Base-by-base conservation (phyloP, 1,140 invertebrate genomes). In the Macrotrachela quadricornifera region DNA sequence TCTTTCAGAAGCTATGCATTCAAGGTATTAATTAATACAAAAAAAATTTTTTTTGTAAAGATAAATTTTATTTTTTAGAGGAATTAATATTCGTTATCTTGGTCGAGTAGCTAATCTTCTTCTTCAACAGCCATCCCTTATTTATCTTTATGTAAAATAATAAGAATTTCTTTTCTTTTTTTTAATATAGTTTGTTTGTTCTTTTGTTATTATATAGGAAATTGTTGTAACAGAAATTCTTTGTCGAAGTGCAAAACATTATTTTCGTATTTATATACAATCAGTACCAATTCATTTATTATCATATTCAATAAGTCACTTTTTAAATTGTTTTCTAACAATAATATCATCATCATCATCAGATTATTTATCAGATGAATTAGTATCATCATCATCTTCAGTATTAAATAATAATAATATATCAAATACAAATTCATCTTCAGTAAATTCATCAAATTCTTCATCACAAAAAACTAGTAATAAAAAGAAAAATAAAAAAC, bases 81-180 rank as follows among this genome's bases (percentile, higher is more conserved):
- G 92, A 51, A 94, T 99, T 58, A 97, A 96, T 68, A 80, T 96
- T 52, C 77, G 92, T 37, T 99, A 99, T 67, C 74, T 97, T 48
- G 88, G 88, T 30, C 82, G 83, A 72, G 76, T 91, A 55, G 43
- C 51, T 49, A 11, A 48, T 47, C 17, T 41, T n/a, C 43, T 40
- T 17, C 16, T 13, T 13, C 39, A 57, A 30, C 51, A 21, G 37
- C 48, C 44, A 48, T 49, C 13, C 17, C 43, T 21, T 45, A 39
- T 80, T 57, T 94, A 94, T 74, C 73, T 73, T 13, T 59, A 71
- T 64, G 71, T 72, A 63, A 66, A 68, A 68, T 51, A 16, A 10
- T 8, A 14, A 4, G 2, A 13, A 4, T 50, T 40, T 30, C 37
- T 6, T 51, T 8, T 3, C 18, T 3, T 39, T 40, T 14, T 37